Base-by-base conservation (phyloP, 2,113 vertebrate species). In the Thryonomys swinderianus region DNA sequence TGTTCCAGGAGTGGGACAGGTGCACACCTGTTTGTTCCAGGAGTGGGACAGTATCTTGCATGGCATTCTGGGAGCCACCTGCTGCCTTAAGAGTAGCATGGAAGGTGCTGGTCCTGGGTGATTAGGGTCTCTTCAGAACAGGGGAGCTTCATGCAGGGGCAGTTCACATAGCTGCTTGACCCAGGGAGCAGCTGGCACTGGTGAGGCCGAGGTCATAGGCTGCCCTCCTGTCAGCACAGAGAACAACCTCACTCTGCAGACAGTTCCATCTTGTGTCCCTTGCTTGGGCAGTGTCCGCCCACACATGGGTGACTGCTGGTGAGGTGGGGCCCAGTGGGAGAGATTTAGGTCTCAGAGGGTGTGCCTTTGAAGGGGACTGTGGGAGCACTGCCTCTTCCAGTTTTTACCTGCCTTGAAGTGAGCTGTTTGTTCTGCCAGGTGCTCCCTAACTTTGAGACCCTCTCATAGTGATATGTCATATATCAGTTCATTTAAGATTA, bases 1-100 rank as follows among this genome's bases (percentile, higher is more conserved):
- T 95, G 45, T 85, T 92, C 45, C 45, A 78, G 23, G 95, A 95
- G 64, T 67, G 76, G n/a, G 64, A 57, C 4, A 64, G 23, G 23
- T 42, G 78, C 6, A 57, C 48, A 88, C 34, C 37, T 93, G 1
- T 69, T 73, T 95, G 45, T 85, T 92, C 45, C 45, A 78, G 23
- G 95, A 95, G 64, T 67, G 76, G n/a, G 64, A 57, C 4, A 64
- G 23, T 23, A 2, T 64, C 12, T 69, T 4, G 1, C 34, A 61
- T 40, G 62, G 53, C 8, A 0, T 48, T 57, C 48, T 73, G 48
- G 42, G 82, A 69, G 88, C 79, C 82, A 88, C 82, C 79, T 96
- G 95, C 32, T 91, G 62, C 62, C 85, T 89, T 83, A 66, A 25
- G 73, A 81, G 61, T 55, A 37, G 25, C 12, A 4, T 25, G 53